phyloP scores from a whole-genome alignment of 2,888 invertebrate species.

The Nomada ruficornis region DNA sequence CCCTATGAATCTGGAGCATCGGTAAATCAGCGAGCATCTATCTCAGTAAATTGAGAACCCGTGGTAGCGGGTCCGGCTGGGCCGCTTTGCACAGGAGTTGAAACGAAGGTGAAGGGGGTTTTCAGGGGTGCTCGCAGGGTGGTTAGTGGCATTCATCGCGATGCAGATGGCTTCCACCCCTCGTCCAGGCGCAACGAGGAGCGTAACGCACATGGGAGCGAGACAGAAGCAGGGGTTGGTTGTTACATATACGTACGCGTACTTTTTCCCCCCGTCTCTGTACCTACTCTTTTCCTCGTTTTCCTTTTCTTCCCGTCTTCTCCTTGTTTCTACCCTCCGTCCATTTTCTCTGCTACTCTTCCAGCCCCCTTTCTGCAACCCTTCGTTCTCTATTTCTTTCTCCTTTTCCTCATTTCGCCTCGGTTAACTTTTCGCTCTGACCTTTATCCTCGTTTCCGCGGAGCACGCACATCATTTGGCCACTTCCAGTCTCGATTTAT shows the following conservation, averaged over 20 bases:
- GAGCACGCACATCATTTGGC: slow-evolving; percentile 39
- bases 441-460: background rate
- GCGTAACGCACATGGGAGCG: slow-evolving; percentile 18
- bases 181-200: slow-evolving; percentile 61
- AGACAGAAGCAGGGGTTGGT: slow-evolving; percentile 47
- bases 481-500: slow-evolving; percentile 33
- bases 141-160: slow-evolving; percentile 82
- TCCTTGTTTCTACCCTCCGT: slow-evolving; percentile 20
- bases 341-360: slow-evolving; percentile 20
- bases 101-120: slow-evolving; percentile 79
- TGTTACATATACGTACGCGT: slow-evolving; percentile 61
- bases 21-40: slow-evolving; percentile 10
- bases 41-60: slow-evolving; percentile 79
- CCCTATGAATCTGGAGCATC: slow-evolving; percentile 7
- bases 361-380: background rate
- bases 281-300: slow-evolving; percentile 23
- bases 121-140: slow-evolving; percentile 74
- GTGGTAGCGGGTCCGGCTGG: slow-evolving; percentile 78
- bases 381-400: background rate
- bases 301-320: slow-evolving; percentile 30
- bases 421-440: background rate
- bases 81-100: slow-evolving; percentile 77
- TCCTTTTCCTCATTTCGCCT: background rate
- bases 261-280: slow-evolving; percentile 62
- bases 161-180: slow-evolving; percentile 84